Evolutionary conservation across 30 jellyfish, hydroid and myxozoan genomes (phyloP).

Genomic region (Mastigias papua): DNA sequence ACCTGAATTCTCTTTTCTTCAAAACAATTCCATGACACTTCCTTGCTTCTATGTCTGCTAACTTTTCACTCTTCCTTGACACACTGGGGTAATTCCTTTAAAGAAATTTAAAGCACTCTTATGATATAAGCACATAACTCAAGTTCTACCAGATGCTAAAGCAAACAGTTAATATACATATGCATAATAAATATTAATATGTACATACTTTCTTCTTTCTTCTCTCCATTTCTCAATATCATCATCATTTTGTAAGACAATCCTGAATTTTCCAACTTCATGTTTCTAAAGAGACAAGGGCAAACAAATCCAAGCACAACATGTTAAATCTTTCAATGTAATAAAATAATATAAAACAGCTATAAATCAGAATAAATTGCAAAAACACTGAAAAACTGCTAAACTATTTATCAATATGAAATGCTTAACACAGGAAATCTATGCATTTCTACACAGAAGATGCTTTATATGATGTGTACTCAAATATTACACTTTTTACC

Average conservation of each 20-base stretch:
- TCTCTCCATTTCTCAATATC: slow-evolving; percentile 90
- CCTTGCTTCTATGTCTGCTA: slow-evolving; percentile 13
- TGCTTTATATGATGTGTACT: too few relatives aligned
- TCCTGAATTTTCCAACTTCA: slow-evolving; percentile 89
- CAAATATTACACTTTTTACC: slow-evolving; percentile 15
- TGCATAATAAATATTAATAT: background rate
- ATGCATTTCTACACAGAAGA: too few relatives aligned
- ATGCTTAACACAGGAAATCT: too few relatives aligned
- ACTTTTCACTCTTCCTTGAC: slow-evolving; percentile 30
- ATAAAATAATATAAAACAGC: too few relatives aligned
- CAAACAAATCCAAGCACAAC: background rate
- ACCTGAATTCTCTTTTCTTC: slow-evolving; percentile 74
- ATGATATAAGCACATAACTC: background rate
- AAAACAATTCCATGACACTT: slow-evolving; percentile 61
- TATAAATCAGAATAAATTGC: too few relatives aligned
- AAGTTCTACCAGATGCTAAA: too few relatives aligned
- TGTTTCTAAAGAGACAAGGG: slow-evolving; percentile 46
- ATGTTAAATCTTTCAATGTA: too few relatives aligned
- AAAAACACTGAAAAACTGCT: too few relatives aligned
- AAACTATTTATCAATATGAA: too few relatives aligned
- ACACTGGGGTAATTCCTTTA: slow-evolving; percentile 74
- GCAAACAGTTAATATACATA: too few relatives aligned
- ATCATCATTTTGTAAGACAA: slow-evolving; percentile 71
- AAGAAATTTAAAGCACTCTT: background rate
- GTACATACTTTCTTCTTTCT: slow-evolving; percentile 78